Evolutionary conservation across 1,140 invertebrate species (phyloP), one percentile per base, ranked within the genome.

Genomic region (Melitaea cinxia): DNA sequence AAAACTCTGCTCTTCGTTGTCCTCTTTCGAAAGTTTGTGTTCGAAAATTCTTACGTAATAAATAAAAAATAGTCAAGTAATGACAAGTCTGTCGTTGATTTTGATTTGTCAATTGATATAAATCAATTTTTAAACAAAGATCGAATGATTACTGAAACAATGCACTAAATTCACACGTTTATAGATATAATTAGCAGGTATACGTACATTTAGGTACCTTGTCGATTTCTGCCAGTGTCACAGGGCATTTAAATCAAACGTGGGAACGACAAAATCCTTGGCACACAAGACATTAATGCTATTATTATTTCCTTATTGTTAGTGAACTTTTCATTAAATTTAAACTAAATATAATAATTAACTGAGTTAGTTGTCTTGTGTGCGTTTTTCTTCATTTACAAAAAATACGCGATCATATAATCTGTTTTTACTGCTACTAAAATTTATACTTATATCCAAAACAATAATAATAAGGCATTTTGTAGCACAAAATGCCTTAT

Each of bases 261-360:
- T 71, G 65, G 55, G 70, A 73, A 73, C 26, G 39, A 21, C 10
- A 17, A 54, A 60, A 63, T 61, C 63, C 72, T 74, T 74, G 72
- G 56, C 72, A 71, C 62, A 71, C 65, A 62, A 17, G 21, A 42
- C 35, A 4, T 24, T 33, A 54, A 33, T 56, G 21, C 19, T 12
- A 26, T 26, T 42, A 4, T 57, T 23, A 57, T 57, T 57, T 57
- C 37, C 54, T 42, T 42, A 57, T 56, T 42, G 7, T 39, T 39
- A 14, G 14, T 14, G 15, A 2, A 23, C 7, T 24, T 42, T 56
- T 10, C 12, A 12, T 5, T 10, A 39, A 42, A 15, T n/a, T 4
- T 37, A 17, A n/a, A n/a, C n/a, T n/a, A n/a, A n/a, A n/a, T n/a
- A n/a, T n/a, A n/a, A n/a, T n/a, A n/a, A n/a, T n/a, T n/a, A n/a